Evolutionary conservation across 64 coral and sea anemone genomes (phyloP).

Genomic region (Stichodactyla helianthus): DNA sequence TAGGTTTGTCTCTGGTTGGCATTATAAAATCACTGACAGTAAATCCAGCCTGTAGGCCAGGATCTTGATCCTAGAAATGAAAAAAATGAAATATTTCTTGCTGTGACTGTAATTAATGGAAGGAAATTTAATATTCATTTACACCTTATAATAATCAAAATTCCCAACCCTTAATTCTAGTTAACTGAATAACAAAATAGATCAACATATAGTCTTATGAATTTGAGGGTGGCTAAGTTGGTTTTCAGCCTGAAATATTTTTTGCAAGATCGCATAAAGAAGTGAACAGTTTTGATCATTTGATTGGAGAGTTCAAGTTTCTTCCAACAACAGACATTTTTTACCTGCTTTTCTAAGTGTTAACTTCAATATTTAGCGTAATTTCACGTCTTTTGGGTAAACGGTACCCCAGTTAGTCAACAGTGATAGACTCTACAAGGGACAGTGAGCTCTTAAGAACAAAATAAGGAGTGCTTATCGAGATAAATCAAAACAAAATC

Average conservation of each 20-base stretch:
- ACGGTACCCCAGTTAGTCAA: not conserved
- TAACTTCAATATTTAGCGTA: not conserved
- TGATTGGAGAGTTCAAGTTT: not conserved
- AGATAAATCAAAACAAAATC: conserved; percentile 17
- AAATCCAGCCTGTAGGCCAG: not conserved
- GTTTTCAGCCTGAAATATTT: not conserved
- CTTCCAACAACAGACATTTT: not conserved
- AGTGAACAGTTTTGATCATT: not conserved
- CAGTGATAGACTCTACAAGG: not conserved
- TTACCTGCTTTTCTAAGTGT: not conserved
- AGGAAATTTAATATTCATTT: not conserved
- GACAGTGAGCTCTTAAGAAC: not conserved
- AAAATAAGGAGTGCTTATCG: conserved; percentile 8
- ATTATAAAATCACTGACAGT: conserved; percentile 61
- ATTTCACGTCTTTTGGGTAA: not conserved
- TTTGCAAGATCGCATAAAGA: not conserved
- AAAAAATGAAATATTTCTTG: not conserved
- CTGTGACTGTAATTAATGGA: not conserved
- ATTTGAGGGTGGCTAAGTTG: not conserved
- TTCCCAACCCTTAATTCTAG: not conserved
- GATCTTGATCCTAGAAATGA: not conserved
- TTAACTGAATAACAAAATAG: not conserved
- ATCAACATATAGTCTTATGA: not conserved
- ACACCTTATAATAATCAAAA: not conserved
- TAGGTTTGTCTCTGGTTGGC: conserved; percentile 65